These are phyloP conservation scores for Bombus fervidus DNA, from an alignment of 1,140 invertebrate genomes.

Conservation along the genomic window DNA sequence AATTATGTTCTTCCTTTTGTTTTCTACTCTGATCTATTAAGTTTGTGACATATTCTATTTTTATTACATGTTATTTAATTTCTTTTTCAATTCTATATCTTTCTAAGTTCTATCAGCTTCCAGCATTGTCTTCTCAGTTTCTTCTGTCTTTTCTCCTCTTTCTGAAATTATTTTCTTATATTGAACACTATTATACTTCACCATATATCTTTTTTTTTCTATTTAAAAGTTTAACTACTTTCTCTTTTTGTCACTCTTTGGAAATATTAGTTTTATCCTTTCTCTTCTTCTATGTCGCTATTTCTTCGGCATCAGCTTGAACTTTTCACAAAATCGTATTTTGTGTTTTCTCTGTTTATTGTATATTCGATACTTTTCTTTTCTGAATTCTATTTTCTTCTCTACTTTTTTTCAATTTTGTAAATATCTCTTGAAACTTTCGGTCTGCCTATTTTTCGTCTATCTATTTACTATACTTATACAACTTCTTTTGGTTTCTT, in stretches of 20 bases:
- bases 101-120: not conserved
- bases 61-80: not conserved
- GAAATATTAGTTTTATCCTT: slow-evolving; percentile 11
- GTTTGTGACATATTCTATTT: not conserved
- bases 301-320: not conserved
- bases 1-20: not conserved
- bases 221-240: not conserved
- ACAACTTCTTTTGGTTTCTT: not conserved
- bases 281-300: not conserved
- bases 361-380: not conserved
- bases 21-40: not conserved
- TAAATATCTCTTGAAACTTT: slow-evolving; percentile 27
- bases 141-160: not conserved
- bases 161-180: not conserved
- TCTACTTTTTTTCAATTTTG: slow-evolving; percentile 13
- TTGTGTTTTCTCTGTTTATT: slow-evolving; percentile 23
- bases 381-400: not conserved
- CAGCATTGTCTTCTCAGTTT: not conserved
- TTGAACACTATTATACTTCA: not conserved
- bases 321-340: slow-evolving; percentile 17
- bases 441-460: not conserved
- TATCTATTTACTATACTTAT: slow-evolving; percentile 23
- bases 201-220: not conserved
- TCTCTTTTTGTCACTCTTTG: not conserved
- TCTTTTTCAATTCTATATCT: not conserved